Conservation (phyloP, 2,113 vertebrate species). For the Felis chaus region DNA sequence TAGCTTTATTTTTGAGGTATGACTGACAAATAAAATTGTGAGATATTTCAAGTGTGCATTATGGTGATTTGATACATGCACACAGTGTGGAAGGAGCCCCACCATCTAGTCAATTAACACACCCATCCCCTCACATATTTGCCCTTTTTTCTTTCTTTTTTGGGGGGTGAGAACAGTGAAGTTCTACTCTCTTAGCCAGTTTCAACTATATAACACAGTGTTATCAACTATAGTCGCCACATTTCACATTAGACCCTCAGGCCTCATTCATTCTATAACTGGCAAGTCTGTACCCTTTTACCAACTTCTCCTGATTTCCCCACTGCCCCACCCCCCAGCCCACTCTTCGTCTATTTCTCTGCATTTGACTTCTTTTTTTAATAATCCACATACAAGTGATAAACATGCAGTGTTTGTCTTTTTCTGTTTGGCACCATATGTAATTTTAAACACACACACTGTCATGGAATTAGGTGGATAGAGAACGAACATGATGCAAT, state of each 20-base stretch:
- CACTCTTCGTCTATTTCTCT: not conserved
- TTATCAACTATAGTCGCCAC: not conserved
- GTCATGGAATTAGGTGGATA: not conserved
- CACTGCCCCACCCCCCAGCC: too few species aligned
- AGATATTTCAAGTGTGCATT: not conserved
- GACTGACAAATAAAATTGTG: not conserved
- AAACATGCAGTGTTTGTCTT: not conserved
- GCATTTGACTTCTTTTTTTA: not conserved
- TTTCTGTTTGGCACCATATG: not conserved
- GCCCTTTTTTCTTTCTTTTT: not conserved
- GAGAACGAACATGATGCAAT: not conserved
- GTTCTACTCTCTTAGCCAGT: not conserved
- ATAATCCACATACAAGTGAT: not conserved
- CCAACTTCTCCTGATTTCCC: not conserved
- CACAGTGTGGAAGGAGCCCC: not conserved
- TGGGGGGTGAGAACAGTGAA: not conserved
- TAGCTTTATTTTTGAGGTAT: not conserved
- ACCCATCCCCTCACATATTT: not conserved
- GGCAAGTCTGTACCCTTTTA: not conserved
- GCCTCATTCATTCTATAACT: not conserved
- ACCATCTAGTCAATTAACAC: not conserved
- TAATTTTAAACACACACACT: not conserved
- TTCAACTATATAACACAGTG: not conserved
- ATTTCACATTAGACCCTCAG: not conserved
- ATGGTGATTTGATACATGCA: not conserved